These are phyloP conservation scores for Ditylenchus dipsaci DNA, from an alignment of 1,140 invertebrate species.

Conservation along the genomic window DNA sequence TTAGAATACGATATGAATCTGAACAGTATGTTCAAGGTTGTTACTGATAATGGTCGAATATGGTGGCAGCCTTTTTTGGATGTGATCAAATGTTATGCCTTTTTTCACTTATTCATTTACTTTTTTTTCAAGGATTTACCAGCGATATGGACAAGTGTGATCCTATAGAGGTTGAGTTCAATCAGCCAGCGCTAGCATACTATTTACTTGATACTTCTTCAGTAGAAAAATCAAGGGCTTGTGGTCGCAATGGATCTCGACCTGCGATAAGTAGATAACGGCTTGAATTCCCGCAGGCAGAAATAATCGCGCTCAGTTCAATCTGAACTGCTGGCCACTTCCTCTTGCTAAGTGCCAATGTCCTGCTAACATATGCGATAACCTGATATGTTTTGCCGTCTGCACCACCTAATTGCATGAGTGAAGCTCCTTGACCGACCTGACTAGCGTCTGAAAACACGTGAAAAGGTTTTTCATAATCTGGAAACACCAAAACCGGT, in stretches of 20 bases:
- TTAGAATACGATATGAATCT: too few species aligned
- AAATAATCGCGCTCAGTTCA: conserved; percentile 19
- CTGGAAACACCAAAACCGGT: conserved; percentile 20
- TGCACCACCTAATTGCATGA: conserved; percentile 14
- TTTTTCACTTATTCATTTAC: too few species aligned
- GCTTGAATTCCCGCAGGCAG: conserved; percentile 14
- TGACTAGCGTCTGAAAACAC: conserved; percentile 21
- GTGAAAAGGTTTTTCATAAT: conserved; percentile 25
- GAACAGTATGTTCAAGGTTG: too few species aligned
- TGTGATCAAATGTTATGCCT: too few species aligned
- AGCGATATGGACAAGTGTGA: conserved; percentile 13
- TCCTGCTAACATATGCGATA: conserved; percentile 17
- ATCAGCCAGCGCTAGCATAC: conserved; percentile 20
- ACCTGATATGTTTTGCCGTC: conserved; percentile 9
- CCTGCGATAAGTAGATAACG: conserved; percentile 11
- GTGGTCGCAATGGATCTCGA: conserved; percentile 27
- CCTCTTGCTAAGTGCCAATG: conserved; percentile 4
- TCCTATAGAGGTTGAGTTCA: conserved; percentile 16
- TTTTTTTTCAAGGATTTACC: too few species aligned
- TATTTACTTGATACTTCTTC: conserved; percentile 7
- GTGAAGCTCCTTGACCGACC: conserved; percentile 13
- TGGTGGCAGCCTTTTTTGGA: too few species aligned
- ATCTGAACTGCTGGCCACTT: conserved; percentile 8
- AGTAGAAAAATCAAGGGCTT: conserved; percentile 13
- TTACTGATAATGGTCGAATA: too few species aligned